Evolutionary conservation across 2,113 vertebrate genomes (phyloP), one percentile per base, ranked within the genome.

Genomic region (Ibidorhyncha struthersii): DNA sequence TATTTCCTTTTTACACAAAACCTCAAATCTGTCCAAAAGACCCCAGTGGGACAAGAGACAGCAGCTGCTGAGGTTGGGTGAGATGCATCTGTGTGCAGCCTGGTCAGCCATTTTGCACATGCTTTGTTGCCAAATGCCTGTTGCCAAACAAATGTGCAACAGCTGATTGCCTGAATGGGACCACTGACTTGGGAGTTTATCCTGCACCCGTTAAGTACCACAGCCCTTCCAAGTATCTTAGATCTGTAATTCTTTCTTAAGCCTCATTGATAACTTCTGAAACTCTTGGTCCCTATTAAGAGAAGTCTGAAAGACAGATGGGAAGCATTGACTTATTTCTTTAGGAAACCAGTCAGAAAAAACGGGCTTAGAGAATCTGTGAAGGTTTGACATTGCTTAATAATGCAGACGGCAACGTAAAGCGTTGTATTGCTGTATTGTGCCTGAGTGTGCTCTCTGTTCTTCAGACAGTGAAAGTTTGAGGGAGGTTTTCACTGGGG

Each of bases 401-500:
- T 81, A 72, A 58, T 0, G 0, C 53, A 59, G 27, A 7, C 0
- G 2, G 36, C 53, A 49, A 19, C 1, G 0, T 61, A 22, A 80
- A 72, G 40, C 3, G 0, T 66, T 32, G 20, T 32, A 4, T 65
- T 52, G n/a, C 25, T 72, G 41, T 56, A 6, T 4, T 4, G 58
- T 59, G 63, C 50, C 10, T 41, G n/a, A 25, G 20, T 8, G 8
- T 29, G 27, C 32, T 41, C 65, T 82, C 50, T 66, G 50, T 10
- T 74, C 38, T 59, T 84, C 3, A 3, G 26, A 27, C 32, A 30
- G 10, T 78, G 73, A 41, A 62, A 41, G 41, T 70, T 55, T 89
- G 34, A 71, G 30, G 14, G 5, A 11, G 6, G 1, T 74, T 53
- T 94, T 58, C 41, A 32, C 2, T 41, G 71, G 23, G 78, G 30